These are phyloP conservation scores for Andrena camellia DNA, from an alignment of 2,888 invertebrate species.

Conservation along the genomic window DNA sequence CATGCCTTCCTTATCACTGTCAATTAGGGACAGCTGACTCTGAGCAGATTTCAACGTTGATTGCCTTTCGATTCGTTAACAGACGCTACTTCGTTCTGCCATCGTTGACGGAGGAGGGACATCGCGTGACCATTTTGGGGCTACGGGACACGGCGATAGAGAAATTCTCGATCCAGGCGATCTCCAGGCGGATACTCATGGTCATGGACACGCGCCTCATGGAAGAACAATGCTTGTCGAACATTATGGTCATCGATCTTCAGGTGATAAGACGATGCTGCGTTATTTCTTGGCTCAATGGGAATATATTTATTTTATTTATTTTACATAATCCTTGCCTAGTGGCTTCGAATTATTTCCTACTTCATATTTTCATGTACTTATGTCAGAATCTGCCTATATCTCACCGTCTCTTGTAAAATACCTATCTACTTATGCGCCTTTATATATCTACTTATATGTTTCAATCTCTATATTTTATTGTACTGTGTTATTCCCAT, in stretches of 20 bases:
- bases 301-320: too few species aligned
- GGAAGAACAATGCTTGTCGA: constrained; percentile 81
- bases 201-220: constrained; percentile 80
- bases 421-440: too few species aligned
- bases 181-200: constrained; percentile 82
- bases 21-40: background rate
- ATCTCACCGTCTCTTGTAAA: too few species aligned
- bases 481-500: too few species aligned
- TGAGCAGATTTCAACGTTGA: background rate
- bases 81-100: constrained; percentile 83
- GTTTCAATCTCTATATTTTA: too few species aligned
- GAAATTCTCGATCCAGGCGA: constrained; percentile 79
- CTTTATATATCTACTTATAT: too few species aligned
- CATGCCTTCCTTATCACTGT: background rate
- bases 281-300: too few species aligned
- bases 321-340: too few species aligned
- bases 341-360: too few species aligned
- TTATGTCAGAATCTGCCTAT: too few species aligned
- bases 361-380: too few species aligned
- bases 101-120: constrained; percentile 81
- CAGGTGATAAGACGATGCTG: constrained; percentile 71
- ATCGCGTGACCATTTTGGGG: constrained; percentile 81
- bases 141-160: constrained; percentile 77
- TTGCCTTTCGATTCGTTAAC: background rate
- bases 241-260: constrained; percentile 82